These are phyloP conservation scores for Gymnocheta viridis DNA, from an alignment of 2,888 invertebrate species.

Conservation along the genomic window DNA sequence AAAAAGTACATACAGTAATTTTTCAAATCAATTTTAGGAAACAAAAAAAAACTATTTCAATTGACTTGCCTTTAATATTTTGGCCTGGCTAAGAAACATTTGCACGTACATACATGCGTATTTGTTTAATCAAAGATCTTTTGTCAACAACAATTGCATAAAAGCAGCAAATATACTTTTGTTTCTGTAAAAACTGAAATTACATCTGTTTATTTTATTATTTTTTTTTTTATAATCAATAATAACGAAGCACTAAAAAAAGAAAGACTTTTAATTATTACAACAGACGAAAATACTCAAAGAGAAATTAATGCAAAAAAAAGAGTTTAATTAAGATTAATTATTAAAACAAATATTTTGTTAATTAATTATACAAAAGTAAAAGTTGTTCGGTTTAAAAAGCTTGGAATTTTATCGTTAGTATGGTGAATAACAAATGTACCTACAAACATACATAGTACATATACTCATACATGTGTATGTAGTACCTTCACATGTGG, in stretches of 20 bases:
- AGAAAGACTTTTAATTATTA: not conserved
- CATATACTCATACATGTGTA: not conserved
- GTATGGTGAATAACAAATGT: not conserved
- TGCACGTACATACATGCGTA: not conserved
- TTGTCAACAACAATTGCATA: not conserved
- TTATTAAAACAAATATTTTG: slow-evolving; percentile 14
- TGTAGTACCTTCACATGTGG: too few relatives aligned
- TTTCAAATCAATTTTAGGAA: not conserved
- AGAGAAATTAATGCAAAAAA: slow-evolving; percentile 19
- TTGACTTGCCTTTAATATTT: not conserved
- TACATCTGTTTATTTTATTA: not conserved
- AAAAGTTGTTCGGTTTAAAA: not conserved
- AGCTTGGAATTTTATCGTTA: not conserved
- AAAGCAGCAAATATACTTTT: not conserved
- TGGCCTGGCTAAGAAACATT: not conserved
- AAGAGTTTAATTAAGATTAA: slow-evolving; percentile 34
- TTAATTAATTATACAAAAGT: slow-evolving; percentile 6
- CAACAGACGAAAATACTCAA: slow-evolving; percentile 1
- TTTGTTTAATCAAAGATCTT: slow-evolving; percentile 3
- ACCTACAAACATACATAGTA: not conserved
- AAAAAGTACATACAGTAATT: too few relatives aligned
- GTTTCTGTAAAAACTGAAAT: not conserved
- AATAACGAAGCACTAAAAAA: not conserved
- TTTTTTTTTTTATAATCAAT: slow-evolving; percentile 2
- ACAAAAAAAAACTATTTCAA: not conserved